phyloP scores from a whole-genome alignment of 2,797 vertebrate genomes.

The Salmo trutta region DNA sequence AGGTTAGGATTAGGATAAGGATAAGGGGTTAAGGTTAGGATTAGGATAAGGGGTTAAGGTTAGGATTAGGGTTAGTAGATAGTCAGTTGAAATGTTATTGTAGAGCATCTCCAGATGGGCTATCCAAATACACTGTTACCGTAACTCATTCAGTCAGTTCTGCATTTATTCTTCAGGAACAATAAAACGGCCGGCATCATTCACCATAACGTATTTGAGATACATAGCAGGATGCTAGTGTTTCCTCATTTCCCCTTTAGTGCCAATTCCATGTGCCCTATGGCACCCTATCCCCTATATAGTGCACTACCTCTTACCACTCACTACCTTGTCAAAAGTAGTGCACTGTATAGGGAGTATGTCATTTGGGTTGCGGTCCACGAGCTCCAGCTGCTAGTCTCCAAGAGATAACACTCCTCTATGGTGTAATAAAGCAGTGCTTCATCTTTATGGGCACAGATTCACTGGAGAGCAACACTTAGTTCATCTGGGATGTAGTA shows the following conservation, averaged over 20 bases:
- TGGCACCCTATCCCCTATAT: too few relatives aligned
- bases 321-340: too few relatives aligned
- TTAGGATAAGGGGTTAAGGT: too few relatives aligned
- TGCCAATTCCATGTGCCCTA: too few relatives aligned
- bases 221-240: not conserved
- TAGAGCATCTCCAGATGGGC: too few relatives aligned
- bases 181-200: not conserved
- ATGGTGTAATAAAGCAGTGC: not conserved
- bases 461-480: not conserved
- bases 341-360: too few relatives aligned
- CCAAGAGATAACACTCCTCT: not conserved
- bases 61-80: too few relatives aligned
- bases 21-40: too few relatives aligned
- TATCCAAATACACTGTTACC: not conserved
- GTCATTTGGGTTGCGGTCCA: too few relatives aligned
- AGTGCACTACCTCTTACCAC: too few relatives aligned
- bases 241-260: not conserved
- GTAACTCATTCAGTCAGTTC: not conserved
- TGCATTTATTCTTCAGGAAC: not conserved
- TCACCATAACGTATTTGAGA: not conserved
- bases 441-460: not conserved
- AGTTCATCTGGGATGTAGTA: not conserved
- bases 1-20: too few relatives aligned
- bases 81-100: too few relatives aligned
- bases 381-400: not conserved